phyloP scores from a whole-genome alignment of 2,113 vertebrate genomes.

The Pagrus major region DNA sequence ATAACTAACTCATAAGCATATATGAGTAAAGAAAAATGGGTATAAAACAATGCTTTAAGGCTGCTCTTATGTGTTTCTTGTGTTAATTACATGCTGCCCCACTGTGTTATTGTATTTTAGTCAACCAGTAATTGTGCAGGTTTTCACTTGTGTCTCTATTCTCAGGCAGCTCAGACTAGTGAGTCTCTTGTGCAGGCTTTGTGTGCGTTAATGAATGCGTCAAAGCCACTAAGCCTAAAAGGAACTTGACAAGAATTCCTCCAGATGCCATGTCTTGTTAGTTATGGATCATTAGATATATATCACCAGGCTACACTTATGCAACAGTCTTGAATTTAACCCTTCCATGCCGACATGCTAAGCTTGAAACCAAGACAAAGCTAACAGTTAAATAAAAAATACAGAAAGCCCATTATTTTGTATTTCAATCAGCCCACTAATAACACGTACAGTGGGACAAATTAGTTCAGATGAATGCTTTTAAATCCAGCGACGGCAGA shows the following conservation, averaged over 20 bases:
- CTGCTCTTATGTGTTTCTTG: not conserved
- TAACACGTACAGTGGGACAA: not conserved
- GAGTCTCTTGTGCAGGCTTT: not conserved
- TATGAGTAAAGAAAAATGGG: not conserved
- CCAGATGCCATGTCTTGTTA: constrained; percentile 28
- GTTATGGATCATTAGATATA: constrained; percentile 12
- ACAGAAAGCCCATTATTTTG: not conserved
- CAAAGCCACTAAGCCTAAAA: constrained; percentile 12
- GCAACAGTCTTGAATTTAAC: constrained; percentile 27
- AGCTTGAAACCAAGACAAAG: not conserved
- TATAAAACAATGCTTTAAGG: not conserved
- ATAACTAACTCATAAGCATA: not conserved
- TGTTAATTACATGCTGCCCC: not conserved
- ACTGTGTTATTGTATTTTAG: not conserved
- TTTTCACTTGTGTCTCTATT: not conserved
- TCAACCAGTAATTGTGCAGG: not conserved
- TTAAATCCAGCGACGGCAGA: not conserved
- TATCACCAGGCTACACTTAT: constrained; percentile 14
- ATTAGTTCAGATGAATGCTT: not conserved
- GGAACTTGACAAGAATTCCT: constrained; percentile 15
- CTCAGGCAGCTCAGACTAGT: not conserved
- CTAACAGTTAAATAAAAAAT: not conserved
- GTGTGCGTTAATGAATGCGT: constrained; percentile 6
- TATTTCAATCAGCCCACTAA: not conserved
- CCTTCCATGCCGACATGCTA: not conserved